A percentile compares a stretch with the other conserved stretches of the same genome.
Conservation (phyloP, 2,113 vertebrate species). For the Seriola rivoliana region DNA sequence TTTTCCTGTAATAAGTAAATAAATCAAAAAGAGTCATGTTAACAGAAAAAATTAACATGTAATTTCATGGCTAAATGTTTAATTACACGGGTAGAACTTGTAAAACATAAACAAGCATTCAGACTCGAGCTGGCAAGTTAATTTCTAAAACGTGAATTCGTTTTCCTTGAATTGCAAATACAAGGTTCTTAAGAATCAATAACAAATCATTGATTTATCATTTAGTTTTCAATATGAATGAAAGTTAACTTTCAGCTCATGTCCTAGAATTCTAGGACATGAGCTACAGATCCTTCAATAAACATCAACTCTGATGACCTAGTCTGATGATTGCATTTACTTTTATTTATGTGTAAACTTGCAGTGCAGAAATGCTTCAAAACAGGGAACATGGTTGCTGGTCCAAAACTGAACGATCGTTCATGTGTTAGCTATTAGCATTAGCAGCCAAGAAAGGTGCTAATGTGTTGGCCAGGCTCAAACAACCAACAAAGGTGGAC, state of each 20-base stretch:
- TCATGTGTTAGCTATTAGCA: not conserved
- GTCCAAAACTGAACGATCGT: not conserved
- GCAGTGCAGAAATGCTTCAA: too few species aligned
- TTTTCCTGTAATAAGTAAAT: slow-evolving; percentile 85
- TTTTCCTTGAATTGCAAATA: not conserved
- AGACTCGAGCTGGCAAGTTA: not conserved
- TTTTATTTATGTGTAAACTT: too few species aligned
- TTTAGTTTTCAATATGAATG: not conserved
- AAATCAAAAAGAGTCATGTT: not conserved
- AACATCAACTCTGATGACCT: not conserved
- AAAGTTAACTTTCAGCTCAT: too few species aligned
- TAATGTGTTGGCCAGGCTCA: not conserved
- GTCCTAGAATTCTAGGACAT: not conserved
- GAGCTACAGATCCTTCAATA: not conserved
- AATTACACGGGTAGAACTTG: not conserved
- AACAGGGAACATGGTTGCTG: too few species aligned
- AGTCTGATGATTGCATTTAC: too few species aligned
- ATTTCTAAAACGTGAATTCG: not conserved
- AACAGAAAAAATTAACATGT: not conserved
- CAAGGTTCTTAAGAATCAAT: not conserved
- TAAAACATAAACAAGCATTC: not conserved
- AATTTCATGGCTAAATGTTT: not conserved
- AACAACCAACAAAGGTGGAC: not conserved
- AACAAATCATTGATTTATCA: not conserved
- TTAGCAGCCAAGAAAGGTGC: too few species aligned